These are phyloP conservation scores for Camponotus pennsylvanicus DNA, from an alignment of 1,140 invertebrate species.

Conservation along the genomic window DNA sequence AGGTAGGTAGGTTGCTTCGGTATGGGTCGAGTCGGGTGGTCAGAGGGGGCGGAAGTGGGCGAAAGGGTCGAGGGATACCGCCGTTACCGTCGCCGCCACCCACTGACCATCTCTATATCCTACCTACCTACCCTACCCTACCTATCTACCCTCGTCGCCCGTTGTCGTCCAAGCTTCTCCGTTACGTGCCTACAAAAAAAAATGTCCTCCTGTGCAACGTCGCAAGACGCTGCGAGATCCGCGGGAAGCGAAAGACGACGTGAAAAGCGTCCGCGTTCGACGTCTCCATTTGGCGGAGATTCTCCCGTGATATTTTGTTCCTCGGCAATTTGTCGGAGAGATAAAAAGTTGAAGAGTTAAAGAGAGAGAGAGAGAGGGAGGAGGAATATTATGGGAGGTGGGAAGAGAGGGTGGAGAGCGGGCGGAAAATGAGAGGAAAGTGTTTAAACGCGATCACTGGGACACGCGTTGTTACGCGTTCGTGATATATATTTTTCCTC, in stretches of 20 bases:
- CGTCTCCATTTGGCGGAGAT: neutral
- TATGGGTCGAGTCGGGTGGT: constrained; percentile 67
- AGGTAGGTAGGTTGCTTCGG: constrained; percentile 59
- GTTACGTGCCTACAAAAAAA: constrained; percentile 53
- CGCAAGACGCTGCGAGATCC: constrained; percentile 57
- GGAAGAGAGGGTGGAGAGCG: neutral
- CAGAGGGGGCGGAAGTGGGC: constrained; percentile 71
- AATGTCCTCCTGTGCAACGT: constrained; percentile 14
- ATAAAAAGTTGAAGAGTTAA: constrained; percentile 22
- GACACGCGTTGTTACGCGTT: constrained; percentile 23
- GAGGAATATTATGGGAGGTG: neutral
- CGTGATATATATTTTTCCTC: constrained; percentile 23
- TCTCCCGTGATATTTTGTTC: constrained; percentile 4
- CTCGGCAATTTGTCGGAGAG: constrained; percentile 54
- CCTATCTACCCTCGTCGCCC: constrained; percentile 21
- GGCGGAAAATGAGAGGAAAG: neutral
- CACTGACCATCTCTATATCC: constrained; percentile 78
- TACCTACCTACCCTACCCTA: constrained; percentile 28
- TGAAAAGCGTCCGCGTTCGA: constrained; percentile 33
- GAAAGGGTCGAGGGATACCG: constrained; percentile 73
- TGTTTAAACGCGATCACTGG: constrained; percentile 58
- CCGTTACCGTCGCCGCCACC: constrained; percentile 74
- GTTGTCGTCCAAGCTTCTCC: constrained; percentile 41
- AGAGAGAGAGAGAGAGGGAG: constrained; percentile 29
- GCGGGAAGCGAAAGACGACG: neutral